Evolutionary conservation across 2,797 vertebrate species (phyloP).

Genomic region (Pseudopleuronectes americanus): DNA sequence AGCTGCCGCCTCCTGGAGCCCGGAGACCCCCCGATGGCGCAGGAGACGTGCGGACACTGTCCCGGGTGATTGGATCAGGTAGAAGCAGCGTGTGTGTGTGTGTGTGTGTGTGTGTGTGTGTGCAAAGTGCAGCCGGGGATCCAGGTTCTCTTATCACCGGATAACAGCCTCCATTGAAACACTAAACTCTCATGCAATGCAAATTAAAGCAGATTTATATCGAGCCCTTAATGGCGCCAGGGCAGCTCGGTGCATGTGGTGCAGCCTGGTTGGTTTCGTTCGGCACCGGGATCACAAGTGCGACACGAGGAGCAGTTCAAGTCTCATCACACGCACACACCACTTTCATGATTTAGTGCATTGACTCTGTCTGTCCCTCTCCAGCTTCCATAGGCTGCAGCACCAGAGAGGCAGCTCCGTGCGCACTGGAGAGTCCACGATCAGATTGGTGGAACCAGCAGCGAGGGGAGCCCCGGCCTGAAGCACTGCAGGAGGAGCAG

Average conservation of each 20-base stretch:
- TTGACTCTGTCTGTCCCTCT: slow-evolving; percentile 45
- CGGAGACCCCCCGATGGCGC: too few relatives aligned
- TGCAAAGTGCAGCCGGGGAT: slow-evolving; percentile 44
- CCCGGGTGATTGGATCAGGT: slow-evolving; percentile 35
- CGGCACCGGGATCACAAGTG: too few relatives aligned
- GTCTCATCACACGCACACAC: slow-evolving; percentile 1
- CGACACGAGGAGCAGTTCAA: too few relatives aligned
- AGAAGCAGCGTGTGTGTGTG: slow-evolving; percentile 8
- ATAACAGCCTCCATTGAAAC: background rate
- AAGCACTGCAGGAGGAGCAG: slow-evolving; percentile 58
- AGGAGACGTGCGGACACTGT: background rate
- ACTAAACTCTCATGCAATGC: too few relatives aligned
- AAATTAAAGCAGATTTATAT: too few relatives aligned
- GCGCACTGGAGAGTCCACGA: slow-evolving; percentile 59
- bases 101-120: slow-evolving; percentile 1
- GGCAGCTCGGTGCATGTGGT: too few relatives aligned
- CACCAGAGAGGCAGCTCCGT: slow-evolving; percentile 43
- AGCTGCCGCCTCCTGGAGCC: background rate
- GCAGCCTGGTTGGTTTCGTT: too few relatives aligned
- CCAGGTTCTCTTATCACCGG: slow-evolving; percentile 22
- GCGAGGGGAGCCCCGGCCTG: slow-evolving; percentile 53
- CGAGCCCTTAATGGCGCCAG: too few relatives aligned
- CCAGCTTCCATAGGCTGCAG: slow-evolving; percentile 58
- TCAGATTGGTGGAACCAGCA: slow-evolving; percentile 60
- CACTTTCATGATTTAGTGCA: slow-evolving; percentile 44